Conservation (phyloP, 2,888 invertebrate species). For the Melinopterus prodromus region DNA sequence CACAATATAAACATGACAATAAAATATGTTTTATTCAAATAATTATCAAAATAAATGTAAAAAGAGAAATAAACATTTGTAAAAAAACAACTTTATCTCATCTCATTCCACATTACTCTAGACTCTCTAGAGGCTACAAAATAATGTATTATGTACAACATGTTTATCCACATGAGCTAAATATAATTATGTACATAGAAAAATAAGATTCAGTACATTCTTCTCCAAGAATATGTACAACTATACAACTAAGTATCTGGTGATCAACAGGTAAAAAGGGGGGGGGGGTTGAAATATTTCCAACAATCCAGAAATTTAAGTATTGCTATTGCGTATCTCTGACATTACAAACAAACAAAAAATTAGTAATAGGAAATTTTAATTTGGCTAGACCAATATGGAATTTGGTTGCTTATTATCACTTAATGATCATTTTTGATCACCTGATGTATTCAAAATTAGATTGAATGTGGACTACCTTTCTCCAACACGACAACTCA, state of each 20-base stretch:
- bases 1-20: neutral
- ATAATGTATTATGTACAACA: neutral
- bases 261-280: neutral
- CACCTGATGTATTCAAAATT: neutral
- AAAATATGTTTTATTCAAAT: neutral
- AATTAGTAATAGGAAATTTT: neutral
- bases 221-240: neutral
- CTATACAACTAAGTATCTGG: neutral
- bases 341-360: neutral
- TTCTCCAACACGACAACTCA: too few species aligned
- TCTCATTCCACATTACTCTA: neutral
- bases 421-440: neutral
- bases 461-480: too few species aligned
- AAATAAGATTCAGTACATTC: neutral
- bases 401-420: too few species aligned
- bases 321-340: too few species aligned
- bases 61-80: neutral
- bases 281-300: too few species aligned
- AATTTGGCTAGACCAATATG: too few species aligned
- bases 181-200: neutral
- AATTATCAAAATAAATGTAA: neutral
- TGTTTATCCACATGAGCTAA: neutral
- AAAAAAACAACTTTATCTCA: neutral
- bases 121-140: neutral
- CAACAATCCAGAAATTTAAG: too few species aligned